phyloP scores from a whole-genome alignment of 2,797 vertebrate species.

The Sphenopsis melanotis region DNA sequence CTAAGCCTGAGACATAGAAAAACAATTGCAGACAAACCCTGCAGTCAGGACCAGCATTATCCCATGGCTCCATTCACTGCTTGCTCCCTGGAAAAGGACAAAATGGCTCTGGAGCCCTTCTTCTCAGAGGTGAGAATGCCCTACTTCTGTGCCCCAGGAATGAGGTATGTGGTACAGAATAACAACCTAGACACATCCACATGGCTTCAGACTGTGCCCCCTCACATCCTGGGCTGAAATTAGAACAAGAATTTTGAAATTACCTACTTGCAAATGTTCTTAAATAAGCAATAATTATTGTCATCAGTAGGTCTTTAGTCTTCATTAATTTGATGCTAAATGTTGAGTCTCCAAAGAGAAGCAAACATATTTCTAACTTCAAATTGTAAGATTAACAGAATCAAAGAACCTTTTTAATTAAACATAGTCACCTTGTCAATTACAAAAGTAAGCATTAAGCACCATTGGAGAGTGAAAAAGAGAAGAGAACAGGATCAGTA shows the following conservation, averaged over 20 bases:
- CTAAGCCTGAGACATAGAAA: rapidly evolving
- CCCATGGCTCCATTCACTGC: rapidly evolving
- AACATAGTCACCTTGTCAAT: neutral
- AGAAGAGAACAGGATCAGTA: neutral
- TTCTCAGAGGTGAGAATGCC: neutral
- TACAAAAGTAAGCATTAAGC: neutral
- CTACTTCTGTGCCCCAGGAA: neutral
- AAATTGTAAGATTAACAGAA: neutral
- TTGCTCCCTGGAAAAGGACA: neutral
- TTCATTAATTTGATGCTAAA: neutral
- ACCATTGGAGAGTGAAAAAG: neutral
- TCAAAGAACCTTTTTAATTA: neutral
- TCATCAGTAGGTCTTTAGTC: neutral
- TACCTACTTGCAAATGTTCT: neutral
- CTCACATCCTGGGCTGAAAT: neutral
- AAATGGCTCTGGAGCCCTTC: neutral
- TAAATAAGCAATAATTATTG: neutral
- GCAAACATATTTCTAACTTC: neutral
- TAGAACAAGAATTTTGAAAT: neutral
- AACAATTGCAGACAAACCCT: neutral
- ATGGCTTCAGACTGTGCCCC: neutral
- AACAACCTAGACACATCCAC: rapidly evolving
- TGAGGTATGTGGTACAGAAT: neutral
- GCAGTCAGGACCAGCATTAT: neutral
- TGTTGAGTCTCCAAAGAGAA: neutral